Base-by-base conservation (phyloP, 2,113 vertebrate genomes). In the Lates calcarifer region DNA sequence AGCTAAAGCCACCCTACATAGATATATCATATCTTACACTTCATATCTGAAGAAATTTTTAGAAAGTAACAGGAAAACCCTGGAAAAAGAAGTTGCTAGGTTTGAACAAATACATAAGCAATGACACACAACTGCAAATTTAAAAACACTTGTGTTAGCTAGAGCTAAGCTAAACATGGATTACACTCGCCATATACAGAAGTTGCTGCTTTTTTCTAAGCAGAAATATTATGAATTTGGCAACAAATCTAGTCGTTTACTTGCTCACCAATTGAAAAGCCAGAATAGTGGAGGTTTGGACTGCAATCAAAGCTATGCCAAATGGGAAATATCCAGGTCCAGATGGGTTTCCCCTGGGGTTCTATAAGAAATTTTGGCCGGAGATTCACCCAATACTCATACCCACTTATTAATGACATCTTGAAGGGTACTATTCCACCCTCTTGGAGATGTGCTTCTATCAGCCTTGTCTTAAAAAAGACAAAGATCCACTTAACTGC, bases 181-280 rank as follows among this genome's bases (percentile, higher is more conserved):
- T 6, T 18, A 73, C n/a, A 47, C 55, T 53, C 22, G 31, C 47
- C 70, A 60, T 47, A 28, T 20, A 28, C 39, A 60, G 18, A 73
- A 73, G 20, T 7, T 73, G 13, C 9, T 60, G 61, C 70, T 73
- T 31, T 45, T 28, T 10, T 60, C 55, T n/a, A 72, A 60, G 45
- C 49, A 70, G 41, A 64, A 64, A 31, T 17, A 3, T 37, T 37
- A 37, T 37, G 35, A 37, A 37, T 37, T 37, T 37, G 35, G 35
- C 9, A 2, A 37, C 35, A 37, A 37, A 9, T 37, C 35, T 9
- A 37, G 35, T 37, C 35, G 3, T 37, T 37, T 37, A 9, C 35
- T 37, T 37, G 35, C 35, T 9, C 35, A 37, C 3, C 35, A 37
- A 37, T 3, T 37, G 35, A 37, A 37, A 37, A 37, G 9, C 9